Base-by-base conservation (phyloP, 2,797 vertebrate species). In the Enteromius treurensis region DNA sequence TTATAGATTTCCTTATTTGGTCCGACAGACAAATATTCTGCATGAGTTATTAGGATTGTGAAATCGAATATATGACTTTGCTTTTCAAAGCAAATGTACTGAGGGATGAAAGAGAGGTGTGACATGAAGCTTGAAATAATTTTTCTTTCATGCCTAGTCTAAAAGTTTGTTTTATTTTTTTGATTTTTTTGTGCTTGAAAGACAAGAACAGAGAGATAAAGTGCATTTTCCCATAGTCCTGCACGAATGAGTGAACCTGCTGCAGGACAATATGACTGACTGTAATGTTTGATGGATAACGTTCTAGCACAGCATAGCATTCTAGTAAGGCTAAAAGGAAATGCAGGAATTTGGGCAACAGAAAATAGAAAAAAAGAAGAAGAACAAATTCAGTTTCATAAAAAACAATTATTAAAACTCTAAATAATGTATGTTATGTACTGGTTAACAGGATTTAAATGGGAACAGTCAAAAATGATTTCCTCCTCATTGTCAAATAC, bases 41-140 rank as follows among this genome's bases (percentile, higher is more conserved):
- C 51, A 37, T 55, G 21, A 70, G 65, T 77, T 37, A 60, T 60
- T 77, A 70, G 14, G 42, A 77, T 60, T 58, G 74, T n/a, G 9
- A 70, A 70, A 70, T 11, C 26, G 53, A 60, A 83, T 58, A 23
- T 37, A 29, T 53, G 80, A 32, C 42, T 81, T 74, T 71, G 53
- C 1, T 60, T 81, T 62, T 58, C 7, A 49, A 64, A 37, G 42
- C 0, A 10, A 65, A 65, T 53, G 58, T 81, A 51, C n/a, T 75
- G 29, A 74, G 14, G 55, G 60, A 7, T 81, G 55, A 74, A 34
- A 51, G 58, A 51, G 32, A 65, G 58, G 45, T 65, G 58, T 53
- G 70, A 75, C 32, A 23, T 70, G 67, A 80, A 60, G 53, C 8
- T 19, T 71, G 53, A 70, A 58, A 58, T 40, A 1, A 60, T 34